phyloP scores from a whole-genome alignment of 1,140 invertebrate genomes.

The Charaxes varanes region DNA sequence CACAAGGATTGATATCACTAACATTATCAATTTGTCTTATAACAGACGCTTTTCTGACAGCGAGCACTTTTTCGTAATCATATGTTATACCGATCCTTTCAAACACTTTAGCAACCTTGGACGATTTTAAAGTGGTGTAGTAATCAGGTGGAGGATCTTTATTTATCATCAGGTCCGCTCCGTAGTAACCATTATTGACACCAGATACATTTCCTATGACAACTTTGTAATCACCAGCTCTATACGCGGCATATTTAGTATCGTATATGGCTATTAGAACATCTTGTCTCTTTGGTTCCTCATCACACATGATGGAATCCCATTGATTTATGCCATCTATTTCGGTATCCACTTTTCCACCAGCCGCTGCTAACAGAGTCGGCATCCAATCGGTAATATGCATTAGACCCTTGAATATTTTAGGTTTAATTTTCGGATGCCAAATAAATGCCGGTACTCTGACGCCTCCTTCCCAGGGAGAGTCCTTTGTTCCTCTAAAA shows the following conservation, averaged over 20 bases:
- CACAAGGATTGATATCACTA: conserved; percentile 38
- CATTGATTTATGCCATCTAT: conserved; percentile 85
- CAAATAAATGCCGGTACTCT: conserved; percentile 87
- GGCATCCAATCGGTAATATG: conserved; percentile 94
- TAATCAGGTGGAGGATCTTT: conserved; percentile 44
- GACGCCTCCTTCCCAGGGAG: conserved; percentile 91
- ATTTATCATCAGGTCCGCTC: conserved; percentile 39
- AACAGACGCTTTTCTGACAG: conserved; percentile 29
- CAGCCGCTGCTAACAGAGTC: conserved; percentile 76
- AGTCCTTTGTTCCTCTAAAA: conserved; percentile 85
- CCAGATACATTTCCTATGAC: conserved; percentile 58
- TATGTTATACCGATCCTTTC: conserved; percentile 37
- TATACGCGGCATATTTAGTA: conserved; percentile 43
- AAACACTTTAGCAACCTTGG: conserved; percentile 38
- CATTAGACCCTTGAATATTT: conserved; percentile 83
- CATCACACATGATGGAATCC: conserved; percentile 76
- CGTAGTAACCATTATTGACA: conserved; percentile 49
- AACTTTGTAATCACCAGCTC: conserved; percentile 59
- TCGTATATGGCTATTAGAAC: conserved; percentile 73
- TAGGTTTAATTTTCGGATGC: conserved; percentile 81
- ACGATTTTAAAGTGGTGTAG: conserved; percentile 32
- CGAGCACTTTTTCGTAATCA: conserved; percentile 32
- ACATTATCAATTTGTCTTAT: conserved; percentile 35
- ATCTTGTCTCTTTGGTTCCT: conserved; percentile 76
- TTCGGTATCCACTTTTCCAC: conserved; percentile 27